Evolutionary conservation across 2,113 vertebrate species (phyloP).

Genomic region (Microcebus ravelobensis): DNA sequence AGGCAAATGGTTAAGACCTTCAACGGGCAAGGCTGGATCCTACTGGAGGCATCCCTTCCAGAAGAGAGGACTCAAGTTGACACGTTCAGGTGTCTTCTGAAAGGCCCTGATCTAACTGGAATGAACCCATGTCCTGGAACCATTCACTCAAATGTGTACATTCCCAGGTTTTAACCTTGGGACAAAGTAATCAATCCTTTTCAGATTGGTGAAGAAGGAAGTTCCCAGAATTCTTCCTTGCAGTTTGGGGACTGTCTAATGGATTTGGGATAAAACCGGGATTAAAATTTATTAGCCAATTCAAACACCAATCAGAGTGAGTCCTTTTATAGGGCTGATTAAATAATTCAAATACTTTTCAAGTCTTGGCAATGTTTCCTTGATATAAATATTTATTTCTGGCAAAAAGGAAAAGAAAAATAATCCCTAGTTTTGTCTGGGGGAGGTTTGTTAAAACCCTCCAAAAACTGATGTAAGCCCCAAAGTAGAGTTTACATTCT

Average conservation of each 20-base stretch:
- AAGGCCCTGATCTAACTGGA: neutral
- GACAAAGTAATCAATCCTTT: slow-evolving; percentile 26
- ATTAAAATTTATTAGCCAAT: slow-evolving; percentile 68
- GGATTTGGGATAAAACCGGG: slow-evolving; percentile 62
- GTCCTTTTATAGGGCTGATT: slow-evolving; percentile 58
- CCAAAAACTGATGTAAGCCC: slow-evolving; percentile 66
- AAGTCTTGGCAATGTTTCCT: slow-evolving; percentile 67
- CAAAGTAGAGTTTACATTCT: slow-evolving; percentile 64
- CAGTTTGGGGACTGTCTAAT: slow-evolving; percentile 54
- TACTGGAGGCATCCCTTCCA: neutral
- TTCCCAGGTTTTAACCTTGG: slow-evolving; percentile 14
- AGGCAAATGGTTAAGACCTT: neutral
- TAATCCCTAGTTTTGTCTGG: slow-evolving; percentile 55
- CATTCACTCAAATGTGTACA: neutral
- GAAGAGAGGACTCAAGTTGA: neutral
- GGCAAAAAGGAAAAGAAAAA: slow-evolving; percentile 64
- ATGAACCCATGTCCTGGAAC: neutral
- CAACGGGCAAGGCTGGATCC: neutral
- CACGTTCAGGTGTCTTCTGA: neutral
- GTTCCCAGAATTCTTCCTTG: neutral
- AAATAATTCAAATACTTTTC: slow-evolving; percentile 72
- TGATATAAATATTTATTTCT: slow-evolving; percentile 78
- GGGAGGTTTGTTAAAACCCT: slow-evolving; percentile 43
- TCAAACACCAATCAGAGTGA: slow-evolving; percentile 63
- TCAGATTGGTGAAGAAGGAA: neutral